Evolutionary conservation across 2,113 vertebrate genomes (phyloP).

Genomic region (Gnathonemus echidnorhynchus): DNA sequence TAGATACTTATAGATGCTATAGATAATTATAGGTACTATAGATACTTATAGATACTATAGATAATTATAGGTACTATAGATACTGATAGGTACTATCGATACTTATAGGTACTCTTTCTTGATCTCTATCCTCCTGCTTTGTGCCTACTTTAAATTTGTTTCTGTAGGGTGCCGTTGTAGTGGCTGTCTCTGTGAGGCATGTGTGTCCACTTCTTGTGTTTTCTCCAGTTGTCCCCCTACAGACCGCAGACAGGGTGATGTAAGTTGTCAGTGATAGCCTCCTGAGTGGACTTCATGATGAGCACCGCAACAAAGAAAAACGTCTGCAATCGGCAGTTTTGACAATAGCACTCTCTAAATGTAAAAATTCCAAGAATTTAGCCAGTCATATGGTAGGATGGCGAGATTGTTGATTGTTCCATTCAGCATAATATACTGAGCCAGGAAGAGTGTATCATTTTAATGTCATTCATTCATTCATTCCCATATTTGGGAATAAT

Average conservation of each 20-base stretch:
- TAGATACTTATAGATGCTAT: too few relatives aligned
- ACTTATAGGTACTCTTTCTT: neutral
- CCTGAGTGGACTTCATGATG: neutral
- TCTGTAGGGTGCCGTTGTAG: neutral
- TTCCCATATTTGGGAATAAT: neutral
- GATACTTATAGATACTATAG: too few relatives aligned
- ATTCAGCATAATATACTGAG: neutral
- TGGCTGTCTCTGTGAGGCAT: neutral
- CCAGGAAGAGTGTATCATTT: neutral
- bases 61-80: neutral
- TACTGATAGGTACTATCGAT: too few relatives aligned
- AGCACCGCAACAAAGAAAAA: neutral
- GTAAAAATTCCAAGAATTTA: neutral
- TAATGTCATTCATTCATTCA: neutral
- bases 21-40: too few relatives aligned
- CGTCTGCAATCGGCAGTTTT: neutral
- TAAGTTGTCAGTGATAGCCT: neutral
- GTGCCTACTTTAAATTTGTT: neutral
- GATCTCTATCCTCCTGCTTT: neutral
- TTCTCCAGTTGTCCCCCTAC: neutral
- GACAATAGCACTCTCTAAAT: neutral
- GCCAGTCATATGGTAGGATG: neutral
- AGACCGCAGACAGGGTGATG: neutral
- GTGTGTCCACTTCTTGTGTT: neutral
- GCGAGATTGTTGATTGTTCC: neutral